phyloP scores from a whole-genome alignment of 1,140 invertebrate species.

The Halyomorpha halys region DNA sequence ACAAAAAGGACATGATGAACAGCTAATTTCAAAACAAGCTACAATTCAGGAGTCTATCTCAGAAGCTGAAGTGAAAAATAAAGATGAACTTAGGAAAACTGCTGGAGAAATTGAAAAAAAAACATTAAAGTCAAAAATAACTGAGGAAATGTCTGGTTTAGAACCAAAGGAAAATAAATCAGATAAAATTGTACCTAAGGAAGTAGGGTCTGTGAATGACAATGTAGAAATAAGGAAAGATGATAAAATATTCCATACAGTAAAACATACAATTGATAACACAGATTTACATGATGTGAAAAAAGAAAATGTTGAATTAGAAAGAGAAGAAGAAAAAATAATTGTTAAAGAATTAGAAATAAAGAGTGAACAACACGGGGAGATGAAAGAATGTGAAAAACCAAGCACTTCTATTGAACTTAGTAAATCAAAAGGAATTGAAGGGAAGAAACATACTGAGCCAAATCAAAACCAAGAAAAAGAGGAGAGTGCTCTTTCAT shows the following conservation, averaged over 20 bases:
- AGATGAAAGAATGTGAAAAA: neutral
- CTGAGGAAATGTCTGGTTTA: neutral
- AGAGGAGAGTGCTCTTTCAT: no score
- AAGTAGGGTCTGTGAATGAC: neutral
- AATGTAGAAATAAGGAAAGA: neutral
- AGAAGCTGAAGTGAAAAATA: no score
- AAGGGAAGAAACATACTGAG: no score
- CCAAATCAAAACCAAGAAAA: no score
- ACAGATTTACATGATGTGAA: neutral
- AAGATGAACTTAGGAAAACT: neutral
- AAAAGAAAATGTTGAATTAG: neutral
- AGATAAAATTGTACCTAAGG: neutral
- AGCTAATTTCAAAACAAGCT: neutral
- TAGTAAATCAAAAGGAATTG: no score
- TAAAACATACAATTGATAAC: neutral
- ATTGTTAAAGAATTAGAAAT: constrained; percentile 22
- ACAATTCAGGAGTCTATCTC: neutral
- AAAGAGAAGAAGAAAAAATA: constrained; percentile 29
- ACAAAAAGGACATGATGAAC: neutral
- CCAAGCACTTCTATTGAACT: neutral
- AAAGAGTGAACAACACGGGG: neutral
- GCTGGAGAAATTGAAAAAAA: neutral
- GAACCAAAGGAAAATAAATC: neutral
- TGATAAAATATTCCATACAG: no score
- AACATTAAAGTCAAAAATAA: neutral